A percentile compares a stretch with the other conserved stretches of the same genome.
Evolutionary conservation across 2,888 invertebrate genomes (phyloP).

Genomic region (Agriopis aurantiaria): DNA sequence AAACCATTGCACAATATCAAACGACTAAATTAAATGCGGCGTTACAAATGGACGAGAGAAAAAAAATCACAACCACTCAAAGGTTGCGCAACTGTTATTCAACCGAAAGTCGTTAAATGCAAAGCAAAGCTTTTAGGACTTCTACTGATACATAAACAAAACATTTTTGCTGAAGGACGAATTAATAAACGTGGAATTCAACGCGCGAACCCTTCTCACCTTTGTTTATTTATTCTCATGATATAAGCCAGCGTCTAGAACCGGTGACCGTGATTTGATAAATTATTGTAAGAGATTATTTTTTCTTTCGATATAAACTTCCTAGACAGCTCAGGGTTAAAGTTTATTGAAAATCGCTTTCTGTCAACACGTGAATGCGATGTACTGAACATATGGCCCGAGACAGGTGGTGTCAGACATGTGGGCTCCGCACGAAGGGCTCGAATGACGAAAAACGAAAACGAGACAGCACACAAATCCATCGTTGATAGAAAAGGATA

Average conservation of each 20-base stretch:
- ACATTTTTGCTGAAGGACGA: slow-evolving; percentile 52
- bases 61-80: slow-evolving; percentile 55
- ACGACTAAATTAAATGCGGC: slow-evolving; percentile 56
- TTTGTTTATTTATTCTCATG: slow-evolving; percentile 49
- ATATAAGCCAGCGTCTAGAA: slow-evolving; percentile 49
- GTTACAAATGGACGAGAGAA: slow-evolving; percentile 49
- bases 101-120: slow-evolving; percentile 57
- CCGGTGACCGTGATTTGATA: slow-evolving; percentile 40
- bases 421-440: slow-evolving; percentile 74
- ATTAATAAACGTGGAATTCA: slow-evolving; percentile 53
- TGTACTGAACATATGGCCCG: slow-evolving; percentile 60
- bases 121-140: slow-evolving; percentile 70
- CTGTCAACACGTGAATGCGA: slow-evolving; percentile 49
- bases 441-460: slow-evolving; percentile 67
- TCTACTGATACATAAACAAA: slow-evolving; percentile 60
- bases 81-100: slow-evolving; percentile 63
- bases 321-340: slow-evolving; percentile 68
- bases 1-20: slow-evolving; percentile 73
- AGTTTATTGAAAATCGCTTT: slow-evolving; percentile 47
- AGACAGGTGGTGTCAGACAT: slow-evolving; percentile 78
- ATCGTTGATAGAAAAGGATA: slow-evolving; percentile 64
- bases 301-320: slow-evolving; percentile 53
- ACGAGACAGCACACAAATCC: slow-evolving; percentile 56
- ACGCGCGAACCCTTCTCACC: slow-evolving; percentile 47
- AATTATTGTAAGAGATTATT: slow-evolving; percentile 43